A percentile compares a stretch with the other conserved stretches of the same genome.
Evolutionary conservation across 2,113 vertebrate genomes (phyloP).

Genomic region (Urocitellus parryii): DNA sequence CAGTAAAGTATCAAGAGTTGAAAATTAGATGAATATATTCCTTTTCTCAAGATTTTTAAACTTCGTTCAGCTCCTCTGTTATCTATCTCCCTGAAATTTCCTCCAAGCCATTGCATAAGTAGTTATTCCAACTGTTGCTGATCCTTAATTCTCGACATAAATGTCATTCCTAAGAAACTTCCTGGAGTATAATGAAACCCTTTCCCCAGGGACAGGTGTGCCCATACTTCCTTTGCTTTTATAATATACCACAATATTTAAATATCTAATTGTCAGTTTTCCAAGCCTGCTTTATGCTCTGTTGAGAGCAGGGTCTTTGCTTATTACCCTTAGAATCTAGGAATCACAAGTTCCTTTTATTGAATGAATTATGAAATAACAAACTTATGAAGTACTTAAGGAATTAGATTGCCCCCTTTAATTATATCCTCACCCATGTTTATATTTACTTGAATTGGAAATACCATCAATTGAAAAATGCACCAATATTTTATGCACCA

Average conservation of each 20-base stretch:
- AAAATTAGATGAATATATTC: conserved; percentile 13
- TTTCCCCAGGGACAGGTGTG: not conserved
- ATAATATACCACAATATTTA: not conserved
- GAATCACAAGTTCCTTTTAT: not conserved
- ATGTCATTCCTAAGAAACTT: not conserved
- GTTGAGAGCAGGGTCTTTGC: not conserved
- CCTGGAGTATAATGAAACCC: not conserved
- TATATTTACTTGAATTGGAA: not conserved
- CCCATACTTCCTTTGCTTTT: not conserved
- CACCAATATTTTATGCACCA: not conserved
- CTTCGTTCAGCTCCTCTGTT: not conserved
- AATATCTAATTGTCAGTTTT: not conserved
- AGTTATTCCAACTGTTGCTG: not conserved
- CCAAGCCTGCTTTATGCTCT: not conserved
- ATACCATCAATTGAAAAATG: not conserved
- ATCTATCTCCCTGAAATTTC: not conserved
- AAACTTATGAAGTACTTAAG: conserved; percentile 10
- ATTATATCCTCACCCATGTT: not conserved
- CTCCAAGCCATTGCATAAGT: not conserved
- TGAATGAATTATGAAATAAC: conserved; percentile 8
- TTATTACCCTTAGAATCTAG: not conserved
- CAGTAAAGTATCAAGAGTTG: not conserved
- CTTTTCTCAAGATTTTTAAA: not conserved
- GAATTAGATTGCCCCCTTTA: not conserved
- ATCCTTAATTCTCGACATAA: not conserved